Base-by-base conservation (phyloP, 1,140 invertebrate species). In the Parapsyche elsis region DNA sequence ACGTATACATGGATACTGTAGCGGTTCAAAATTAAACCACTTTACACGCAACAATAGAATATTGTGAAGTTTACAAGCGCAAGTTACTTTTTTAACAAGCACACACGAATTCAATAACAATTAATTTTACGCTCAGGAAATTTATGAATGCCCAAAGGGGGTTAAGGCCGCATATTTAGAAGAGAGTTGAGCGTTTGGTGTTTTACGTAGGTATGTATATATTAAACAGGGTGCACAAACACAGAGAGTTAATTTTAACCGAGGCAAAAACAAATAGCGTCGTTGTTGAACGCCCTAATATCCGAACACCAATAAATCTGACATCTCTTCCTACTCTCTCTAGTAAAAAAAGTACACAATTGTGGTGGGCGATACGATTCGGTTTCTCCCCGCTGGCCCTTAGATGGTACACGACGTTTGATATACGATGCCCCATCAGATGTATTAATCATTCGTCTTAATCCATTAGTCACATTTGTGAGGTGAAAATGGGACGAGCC, bases 381-480 rank as follows among this genome's bases (percentile, higher is more conserved):
- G 70, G 71, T 79, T 79, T 81, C 71, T 64, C 73, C 30, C 79
- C 74, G 64, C 19, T 71, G 73, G 38, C 73, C 73, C 45, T 70
- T n/a, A 44, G 61, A 53, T 71, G 19, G 21, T 74, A 71, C 76
- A 71, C 76, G 14, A 71, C 76, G 14, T 57, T 76, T 79, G 81
- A 81, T 81, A 81, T 78, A 78, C 70, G 76, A 78, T 45, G 67
- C 70, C 64, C 70, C 57, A 61, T 44, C 76, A 74, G 14, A 76
- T 59, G 59, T 76, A 81, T 81, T 81, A 81, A 81, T 81, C 81
- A 81, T 79, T 75, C 49, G n/a, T 59, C 73, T 79, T 71, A 76
- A 81, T 79, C 59, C 81, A 81, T 81, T 81, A 79, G 77, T 81
- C 59, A 81, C 77, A 79, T 81, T 81, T 81, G 78, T 79, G 53